A percentile compares a stretch with the other conserved stretches of the same genome.
Conservation (phyloP, 37 sponge, comb jelly and placozoan species). For the Ephydatia muelleri region DNA sequence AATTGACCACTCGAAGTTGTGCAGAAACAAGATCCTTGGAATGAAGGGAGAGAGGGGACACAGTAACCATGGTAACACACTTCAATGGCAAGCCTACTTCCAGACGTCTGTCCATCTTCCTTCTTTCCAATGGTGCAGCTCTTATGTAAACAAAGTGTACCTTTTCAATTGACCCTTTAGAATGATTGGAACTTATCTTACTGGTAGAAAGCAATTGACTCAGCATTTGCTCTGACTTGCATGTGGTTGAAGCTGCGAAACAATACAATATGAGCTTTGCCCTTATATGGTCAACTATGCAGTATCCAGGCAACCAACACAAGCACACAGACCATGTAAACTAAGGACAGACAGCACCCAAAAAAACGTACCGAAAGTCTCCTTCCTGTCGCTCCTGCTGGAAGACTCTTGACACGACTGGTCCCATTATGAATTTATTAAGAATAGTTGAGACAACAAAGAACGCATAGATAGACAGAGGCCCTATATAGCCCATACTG, state of each 20-base stretch:
- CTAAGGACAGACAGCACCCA: background rate
- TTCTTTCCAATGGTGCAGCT: background rate
- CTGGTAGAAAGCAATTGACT: slow-evolving; percentile 81
- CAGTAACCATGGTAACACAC: background rate
- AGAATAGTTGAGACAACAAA: slow-evolving; percentile 62
- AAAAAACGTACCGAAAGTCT: slow-evolving; percentile 87
- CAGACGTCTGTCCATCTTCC: background rate
- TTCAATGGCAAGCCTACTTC: background rate
- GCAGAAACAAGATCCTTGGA: background rate
- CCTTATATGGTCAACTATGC: background rate
- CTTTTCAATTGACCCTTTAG: background rate
- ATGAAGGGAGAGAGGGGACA: background rate
- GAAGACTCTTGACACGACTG: slow-evolving; percentile 62
- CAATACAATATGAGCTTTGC: background rate
- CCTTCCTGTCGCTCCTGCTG: slow-evolving; percentile 78
- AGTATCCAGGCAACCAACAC: background rate
- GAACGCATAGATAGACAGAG: slow-evolving; percentile 60
- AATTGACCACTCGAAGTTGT: slow-evolving; percentile 4
- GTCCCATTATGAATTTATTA: slow-evolving; percentile 84
- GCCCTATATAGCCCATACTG: slow-evolving; percentile 63
- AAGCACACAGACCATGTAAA: background rate
- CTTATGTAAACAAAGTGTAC: background rate
- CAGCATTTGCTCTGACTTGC: slow-evolving; percentile 72
- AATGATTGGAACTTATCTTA: slow-evolving; percentile 31
- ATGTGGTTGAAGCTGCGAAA: slow-evolving; percentile 81